Percentiles rank a stretch among this genome's conserved stretches.
Conservation (phyloP, 1,140 invertebrate genomes). For the Drosophila guanche region DNA sequence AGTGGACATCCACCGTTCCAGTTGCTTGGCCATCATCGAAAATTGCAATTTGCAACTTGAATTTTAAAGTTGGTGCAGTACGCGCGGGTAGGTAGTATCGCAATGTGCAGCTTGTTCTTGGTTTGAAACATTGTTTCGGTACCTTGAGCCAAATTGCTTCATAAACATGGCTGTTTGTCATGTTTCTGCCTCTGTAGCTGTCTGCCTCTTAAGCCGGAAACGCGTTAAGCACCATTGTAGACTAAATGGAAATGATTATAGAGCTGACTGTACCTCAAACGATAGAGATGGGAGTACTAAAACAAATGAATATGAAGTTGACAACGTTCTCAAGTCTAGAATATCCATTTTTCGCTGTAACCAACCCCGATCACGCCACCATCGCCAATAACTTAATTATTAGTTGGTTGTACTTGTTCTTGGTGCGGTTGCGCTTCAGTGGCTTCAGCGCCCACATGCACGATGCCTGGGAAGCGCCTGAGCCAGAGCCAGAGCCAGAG, state of each 20-base stretch:
- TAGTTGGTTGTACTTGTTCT: constrained; percentile 49
- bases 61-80: constrained; percentile 64
- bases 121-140: constrained; percentile 34
- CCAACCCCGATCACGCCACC: neutral
- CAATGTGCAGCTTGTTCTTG: constrained; percentile 69
- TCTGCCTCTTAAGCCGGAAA: constrained; percentile 65
- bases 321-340: neutral
- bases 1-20: constrained; percentile 40
- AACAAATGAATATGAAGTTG: neutral
- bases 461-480: constrained; percentile 58
- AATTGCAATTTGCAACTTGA: constrained; percentile 73
- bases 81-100: constrained; percentile 4
- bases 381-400: constrained; percentile 50
- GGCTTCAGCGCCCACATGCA: constrained; percentile 59
- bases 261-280: constrained; percentile 34
- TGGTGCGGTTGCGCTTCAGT: constrained; percentile 69
- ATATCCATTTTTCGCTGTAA: neutral
- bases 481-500: neutral
- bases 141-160: constrained; percentile 42
- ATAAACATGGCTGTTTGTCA: constrained; percentile 52
- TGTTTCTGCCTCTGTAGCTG: constrained; percentile 20
- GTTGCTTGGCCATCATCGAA: constrained; percentile 30
- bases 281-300: constrained; percentile 20
- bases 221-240: constrained; percentile 31
- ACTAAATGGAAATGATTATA: constrained; percentile 51